phyloP scores from a whole-genome alignment of 2,113 vertebrate species.

The Passer domesticus region DNA sequence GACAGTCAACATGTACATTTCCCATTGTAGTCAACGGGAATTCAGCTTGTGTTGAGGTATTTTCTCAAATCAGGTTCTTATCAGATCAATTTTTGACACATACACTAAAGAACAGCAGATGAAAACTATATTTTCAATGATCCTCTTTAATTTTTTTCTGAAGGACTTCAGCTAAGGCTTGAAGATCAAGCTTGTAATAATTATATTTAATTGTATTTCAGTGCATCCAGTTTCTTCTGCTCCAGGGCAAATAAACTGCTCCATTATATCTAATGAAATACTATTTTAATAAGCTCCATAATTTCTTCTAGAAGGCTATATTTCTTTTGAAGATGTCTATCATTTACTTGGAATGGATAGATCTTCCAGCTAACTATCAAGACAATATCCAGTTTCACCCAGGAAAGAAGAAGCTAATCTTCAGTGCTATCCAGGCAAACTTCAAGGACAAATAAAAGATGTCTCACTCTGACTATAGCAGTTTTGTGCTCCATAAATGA shows the following conservation, averaged over 20 bases:
- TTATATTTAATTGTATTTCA: not conserved
- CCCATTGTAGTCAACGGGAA: not conserved
- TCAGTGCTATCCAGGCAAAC: not conserved
- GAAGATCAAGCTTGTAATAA: not conserved
- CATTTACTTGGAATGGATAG: not conserved
- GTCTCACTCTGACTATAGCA: not conserved
- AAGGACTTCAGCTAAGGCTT: not conserved
- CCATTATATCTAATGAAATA: not conserved
- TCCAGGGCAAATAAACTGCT: not conserved
- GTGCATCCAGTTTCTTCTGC: not conserved
- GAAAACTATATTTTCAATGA: not conserved
- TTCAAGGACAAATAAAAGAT: not conserved
- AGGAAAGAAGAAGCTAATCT: not conserved
- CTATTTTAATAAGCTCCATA: not conserved
- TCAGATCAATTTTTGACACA: not conserved
- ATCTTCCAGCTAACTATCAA: not conserved
- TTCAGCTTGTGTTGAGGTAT: not conserved
- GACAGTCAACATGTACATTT: not conserved
- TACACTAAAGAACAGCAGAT: not conserved
- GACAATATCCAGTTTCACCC: not conserved
- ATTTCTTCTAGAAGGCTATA: not conserved
- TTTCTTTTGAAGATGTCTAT: not conserved
- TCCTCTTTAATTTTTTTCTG: not conserved
- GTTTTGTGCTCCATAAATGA: not conserved
- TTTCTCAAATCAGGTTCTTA: not conserved